Evolutionary conservation across 2,113 vertebrate genomes (phyloP).

Genomic region (Erythrocercus mccallii): DNA sequence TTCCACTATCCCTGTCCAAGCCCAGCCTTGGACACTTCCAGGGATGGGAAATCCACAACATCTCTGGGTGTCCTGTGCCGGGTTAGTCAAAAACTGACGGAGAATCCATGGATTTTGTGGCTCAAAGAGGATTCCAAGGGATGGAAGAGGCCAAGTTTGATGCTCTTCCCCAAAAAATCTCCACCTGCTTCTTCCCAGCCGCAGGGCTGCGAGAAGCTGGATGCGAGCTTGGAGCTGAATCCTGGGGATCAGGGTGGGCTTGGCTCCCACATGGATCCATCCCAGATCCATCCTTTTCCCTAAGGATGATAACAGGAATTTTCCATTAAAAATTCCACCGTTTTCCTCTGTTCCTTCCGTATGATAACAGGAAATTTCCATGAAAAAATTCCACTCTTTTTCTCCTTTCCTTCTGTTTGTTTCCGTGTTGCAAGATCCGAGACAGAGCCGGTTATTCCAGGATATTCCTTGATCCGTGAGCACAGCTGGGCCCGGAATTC

Average conservation of each 20-base stretch:
- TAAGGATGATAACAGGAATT: neutral
- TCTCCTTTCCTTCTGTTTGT: neutral
- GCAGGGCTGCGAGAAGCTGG: accelerated
- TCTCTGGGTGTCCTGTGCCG: neutral
- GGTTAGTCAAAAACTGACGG: accelerated
- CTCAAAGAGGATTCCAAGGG: neutral
- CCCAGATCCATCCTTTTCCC: neutral
- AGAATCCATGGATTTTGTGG: neutral
- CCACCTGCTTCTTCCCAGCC: neutral
- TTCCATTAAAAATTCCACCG: neutral
- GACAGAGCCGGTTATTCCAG: neutral
- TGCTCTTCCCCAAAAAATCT: neutral
- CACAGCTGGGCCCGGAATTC: neutral
- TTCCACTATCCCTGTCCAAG: neutral
- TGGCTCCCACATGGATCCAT: neutral
- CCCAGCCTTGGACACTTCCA: neutral
- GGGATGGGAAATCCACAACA: neutral
- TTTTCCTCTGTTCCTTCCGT: neutral
- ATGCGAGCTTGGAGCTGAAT: neutral
- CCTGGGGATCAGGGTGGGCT: neutral
- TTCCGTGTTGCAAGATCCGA: neutral
- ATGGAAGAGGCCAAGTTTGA: neutral
- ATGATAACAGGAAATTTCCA: neutral
- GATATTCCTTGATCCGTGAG: neutral
- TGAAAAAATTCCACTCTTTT: neutral